phyloP scores from a whole-genome alignment of 2,888 invertebrate genomes.

The Neocrepidodera transversa region DNA sequence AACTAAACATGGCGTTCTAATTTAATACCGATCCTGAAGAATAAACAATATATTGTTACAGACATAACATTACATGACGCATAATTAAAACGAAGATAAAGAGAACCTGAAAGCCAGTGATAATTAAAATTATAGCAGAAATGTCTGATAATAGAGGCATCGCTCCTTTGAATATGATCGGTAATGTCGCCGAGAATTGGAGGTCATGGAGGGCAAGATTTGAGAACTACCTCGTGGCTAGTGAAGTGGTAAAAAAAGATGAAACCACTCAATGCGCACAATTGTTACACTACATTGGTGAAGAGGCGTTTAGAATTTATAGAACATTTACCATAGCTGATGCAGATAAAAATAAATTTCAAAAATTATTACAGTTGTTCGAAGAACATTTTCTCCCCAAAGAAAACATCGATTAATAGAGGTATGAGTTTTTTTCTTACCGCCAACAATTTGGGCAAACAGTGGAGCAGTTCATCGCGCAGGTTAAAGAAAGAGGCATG shows the following conservation, averaged over 20 bases:
- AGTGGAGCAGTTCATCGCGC: slow-evolving; percentile 41
- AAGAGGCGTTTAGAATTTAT: slow-evolving; percentile 42
- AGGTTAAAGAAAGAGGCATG: slow-evolving; percentile 37
- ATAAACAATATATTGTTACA: too few species aligned
- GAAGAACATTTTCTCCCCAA: slow-evolving; percentile 41
- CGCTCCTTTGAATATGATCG: slow-evolving; percentile 9
- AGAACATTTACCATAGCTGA: slow-evolving; percentile 38
- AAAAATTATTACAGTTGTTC: slow-evolving; percentile 37
- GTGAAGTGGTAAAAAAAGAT: slow-evolving; percentile 39
- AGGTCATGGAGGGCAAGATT: slow-evolving; percentile 38
- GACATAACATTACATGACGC: too few species aligned
- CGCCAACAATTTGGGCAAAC: slow-evolving; percentile 36
- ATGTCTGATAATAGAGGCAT: not conserved
- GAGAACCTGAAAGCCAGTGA: too few species aligned
- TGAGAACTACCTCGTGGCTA: slow-evolving; percentile 38
- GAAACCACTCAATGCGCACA: slow-evolving; percentile 41
- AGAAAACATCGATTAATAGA: slow-evolving; percentile 38
- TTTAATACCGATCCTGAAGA: too few species aligned
- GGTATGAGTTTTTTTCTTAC: slow-evolving; percentile 39
- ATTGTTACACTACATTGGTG: slow-evolving; percentile 42
- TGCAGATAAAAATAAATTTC: slow-evolving; percentile 33
- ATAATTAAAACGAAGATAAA: too few species aligned
- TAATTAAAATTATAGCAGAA: too few species aligned
- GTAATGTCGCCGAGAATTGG: slow-evolving; percentile 43
- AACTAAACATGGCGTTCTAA: too few species aligned